Base-by-base conservation (phyloP, 1,140 invertebrate genomes). In the Gryllus bimaculatus region DNA sequence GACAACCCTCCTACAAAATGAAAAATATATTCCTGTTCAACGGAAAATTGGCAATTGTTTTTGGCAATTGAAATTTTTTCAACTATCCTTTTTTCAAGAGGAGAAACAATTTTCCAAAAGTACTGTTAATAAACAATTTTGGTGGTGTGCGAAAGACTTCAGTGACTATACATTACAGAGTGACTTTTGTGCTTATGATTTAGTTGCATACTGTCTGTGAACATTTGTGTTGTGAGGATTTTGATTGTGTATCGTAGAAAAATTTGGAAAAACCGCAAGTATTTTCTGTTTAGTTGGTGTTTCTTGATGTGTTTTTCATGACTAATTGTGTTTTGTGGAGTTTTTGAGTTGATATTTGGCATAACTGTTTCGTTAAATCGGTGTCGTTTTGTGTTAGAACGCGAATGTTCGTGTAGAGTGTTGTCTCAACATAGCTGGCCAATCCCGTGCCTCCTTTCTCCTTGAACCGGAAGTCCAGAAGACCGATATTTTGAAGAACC, bases 341-440 rank as follows among this genome's bases (percentile, higher is more conserved):
- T 39, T 39, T 39, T 13, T 66, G 54, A 13, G 54, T 66, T 66
- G 10, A 66, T 66, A 66, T 66, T 66, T 66, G 54, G 54, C 54
- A 10, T 66, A 66, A 66, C 54, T 66, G 54, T 66, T 66, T 66
- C 54, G 54, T 66, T 18, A 13, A 18, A 66, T 66, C 54, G 54
- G 54, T 66, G 54, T 66, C 54, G 54, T 66, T 66, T 10, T 66
- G 54, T 66, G 54, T 66, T 13, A 66, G 10, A 66, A 66, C 54
- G 54, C 54, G 54, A 66, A 66, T 66, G 54, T 66, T 66, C 54
- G 54, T 66, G 54, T 66, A 66, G 54, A 66, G 54, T 66, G 54
- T 66, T 66, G 54, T 66, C 54, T 66, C 54, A 66, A 66, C 54
- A 66, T 66, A 66, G 54, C 54, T 66, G 54, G 54, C 54, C 54